phyloP scores from a whole-genome alignment of 2,888 invertebrate species.

The Petrolisthes cinctipes region DNA sequence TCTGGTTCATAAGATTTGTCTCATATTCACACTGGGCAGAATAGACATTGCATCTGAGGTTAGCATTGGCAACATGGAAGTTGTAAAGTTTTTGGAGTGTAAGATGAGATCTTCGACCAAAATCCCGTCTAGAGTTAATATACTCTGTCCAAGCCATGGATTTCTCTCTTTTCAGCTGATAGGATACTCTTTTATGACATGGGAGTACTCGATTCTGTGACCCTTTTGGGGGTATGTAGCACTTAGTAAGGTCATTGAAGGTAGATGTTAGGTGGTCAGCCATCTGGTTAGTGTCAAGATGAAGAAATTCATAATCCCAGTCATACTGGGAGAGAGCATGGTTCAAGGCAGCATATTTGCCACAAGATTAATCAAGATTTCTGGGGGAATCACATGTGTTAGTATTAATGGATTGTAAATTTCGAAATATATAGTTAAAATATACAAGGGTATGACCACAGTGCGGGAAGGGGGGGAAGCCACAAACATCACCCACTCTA shows the following conservation, averaged over 20 bases:
- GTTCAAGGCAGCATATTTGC: neutral
- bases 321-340: no score
- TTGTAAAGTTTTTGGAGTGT: neutral
- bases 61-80: neutral
- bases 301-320: neutral
- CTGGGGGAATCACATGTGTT: no score
- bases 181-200: neutral
- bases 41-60: neutral
- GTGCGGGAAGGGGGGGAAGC: neutral
- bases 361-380: neutral
- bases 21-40: neutral
- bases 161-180: neutral
- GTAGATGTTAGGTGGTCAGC: neutral
- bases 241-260: neutral
- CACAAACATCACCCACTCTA: neutral
- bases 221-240: neutral
- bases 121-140: neutral
- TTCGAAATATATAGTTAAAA: neutral
- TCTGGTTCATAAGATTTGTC: neutral
- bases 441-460: slow-evolving; percentile 10
- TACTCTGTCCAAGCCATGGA: slow-evolving; percentile 2
- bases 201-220: neutral
- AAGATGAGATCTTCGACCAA: neutral
- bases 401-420: neutral
- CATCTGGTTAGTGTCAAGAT: neutral